Base-by-base conservation (phyloP, 2,797 vertebrate species). In the Phataginus tetradactyla region DNA sequence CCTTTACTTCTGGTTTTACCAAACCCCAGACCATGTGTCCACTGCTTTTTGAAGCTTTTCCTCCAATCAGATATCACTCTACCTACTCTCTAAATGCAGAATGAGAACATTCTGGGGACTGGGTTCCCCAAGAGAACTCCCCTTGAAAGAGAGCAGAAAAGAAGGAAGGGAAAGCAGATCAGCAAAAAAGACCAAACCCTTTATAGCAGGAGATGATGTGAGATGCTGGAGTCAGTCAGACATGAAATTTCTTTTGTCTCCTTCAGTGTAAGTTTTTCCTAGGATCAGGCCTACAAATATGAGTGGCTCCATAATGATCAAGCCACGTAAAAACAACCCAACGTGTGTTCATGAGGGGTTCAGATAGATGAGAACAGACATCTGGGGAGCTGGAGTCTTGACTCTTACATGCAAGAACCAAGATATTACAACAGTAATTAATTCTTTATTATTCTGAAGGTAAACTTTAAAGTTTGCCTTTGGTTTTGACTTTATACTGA, bases 331-430 rank as follows among this genome's bases (percentile, higher is more conserved):
- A 85, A 93, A 45, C 20, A 61, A 51, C 20, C 27, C n/a, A 68
- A 20, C 27, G 34, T 88, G n/a, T 51, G 37, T 55, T 88, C 37
- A 57, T 20, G 11, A 61, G 45, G 59, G 42, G 86, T 71, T 90
- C 55, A 68, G 71, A n/a, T 20, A 77, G 37, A 72, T 29, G 13
- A 59, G 55, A 93, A 83, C 4, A 86, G 53, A 84, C n/a, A 37
- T 68, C 81, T 85, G 34, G 21, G 39, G 71, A 81, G 68, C 5
- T 59, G 80, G 61, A 61, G 51, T 90, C 71, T 97, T 91, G 59
- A 75, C 32, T 74, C 79, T 75, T 53, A 66, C 4, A 61, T 4
- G 20, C 49, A 72, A 61, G 45, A 61, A 14, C 29, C 25, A 83
- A 90, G 15, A 66, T 53, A 61, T 34, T 45, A 72, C 21, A 90